phyloP scores from a whole-genome alignment of 2,888 invertebrate species.

The Erebia epiphron region DNA sequence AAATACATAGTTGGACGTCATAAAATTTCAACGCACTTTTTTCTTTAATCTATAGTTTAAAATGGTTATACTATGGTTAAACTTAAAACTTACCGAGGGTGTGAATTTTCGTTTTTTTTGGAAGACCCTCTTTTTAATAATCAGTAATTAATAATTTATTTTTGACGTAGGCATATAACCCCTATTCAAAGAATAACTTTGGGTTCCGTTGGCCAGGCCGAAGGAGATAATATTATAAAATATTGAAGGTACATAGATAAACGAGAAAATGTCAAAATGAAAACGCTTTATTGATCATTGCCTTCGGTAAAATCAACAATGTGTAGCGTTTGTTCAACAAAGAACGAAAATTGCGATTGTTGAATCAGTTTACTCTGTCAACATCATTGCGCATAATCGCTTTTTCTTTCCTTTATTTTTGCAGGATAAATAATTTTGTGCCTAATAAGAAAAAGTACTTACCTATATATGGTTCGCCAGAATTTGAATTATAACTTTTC shows the following conservation, averaged over 20 bases:
- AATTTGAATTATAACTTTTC: too few species aligned
- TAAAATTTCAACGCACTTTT: too few species aligned
- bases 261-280: slow-evolving; percentile 16
- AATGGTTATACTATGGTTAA: too few species aligned
- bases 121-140: too few species aligned
- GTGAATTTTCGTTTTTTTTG: too few species aligned
- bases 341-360: slow-evolving; percentile 33
- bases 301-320: slow-evolving; percentile 26
- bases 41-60: too few species aligned
- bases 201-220: neutral
- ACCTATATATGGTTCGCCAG: too few species aligned
- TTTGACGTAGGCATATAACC: too few species aligned
- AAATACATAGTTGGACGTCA: too few species aligned
- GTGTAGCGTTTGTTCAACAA: slow-evolving; percentile 25
- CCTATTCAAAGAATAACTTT: neutral
- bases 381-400: slow-evolving; percentile 37
- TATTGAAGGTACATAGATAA: neutral
- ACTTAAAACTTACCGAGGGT: too few species aligned
- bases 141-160: too few species aligned
- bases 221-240: neutral
- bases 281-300: slow-evolving; percentile 24
- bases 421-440: slow-evolving; percentile 18
- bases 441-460: neutral
- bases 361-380: slow-evolving; percentile 36
- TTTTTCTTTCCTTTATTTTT: slow-evolving; percentile 30